Evolutionary conservation across 2,888 invertebrate species (phyloP).

Genomic region (Drosophila falleni): DNA sequence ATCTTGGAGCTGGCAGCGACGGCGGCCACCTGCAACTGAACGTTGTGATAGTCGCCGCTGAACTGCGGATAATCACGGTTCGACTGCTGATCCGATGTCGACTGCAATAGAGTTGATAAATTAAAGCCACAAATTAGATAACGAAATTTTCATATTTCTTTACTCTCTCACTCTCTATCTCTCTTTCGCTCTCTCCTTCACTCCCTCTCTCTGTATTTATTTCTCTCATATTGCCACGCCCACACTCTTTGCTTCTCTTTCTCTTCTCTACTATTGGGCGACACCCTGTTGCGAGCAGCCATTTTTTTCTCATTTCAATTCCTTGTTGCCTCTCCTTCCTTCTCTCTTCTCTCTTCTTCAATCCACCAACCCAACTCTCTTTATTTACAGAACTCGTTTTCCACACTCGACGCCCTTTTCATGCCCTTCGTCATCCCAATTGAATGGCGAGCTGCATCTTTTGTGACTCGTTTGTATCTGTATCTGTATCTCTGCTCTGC

Average conservation of each 20-base stretch:
- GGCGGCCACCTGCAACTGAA: constrained; percentile 59
- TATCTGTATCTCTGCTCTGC: constrained; percentile 16
- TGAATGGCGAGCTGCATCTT: constrained; percentile 50
- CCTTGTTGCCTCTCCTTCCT: constrained; percentile 28
- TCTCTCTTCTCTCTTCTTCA: background rate
- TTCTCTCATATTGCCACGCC: constrained; percentile 18
- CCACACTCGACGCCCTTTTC: constrained; percentile 41
- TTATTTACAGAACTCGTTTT: constrained; percentile 45
- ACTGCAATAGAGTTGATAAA: constrained; percentile 57
- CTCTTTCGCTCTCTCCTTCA: background rate
- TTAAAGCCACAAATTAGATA: constrained; percentile 14
- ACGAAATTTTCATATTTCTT: background rate
- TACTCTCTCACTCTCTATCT: background rate
- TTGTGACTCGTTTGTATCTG: constrained; percentile 28
- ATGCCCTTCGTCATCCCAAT: constrained; percentile 21
- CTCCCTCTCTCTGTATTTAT: constrained; percentile 7
- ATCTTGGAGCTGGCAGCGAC: constrained; percentile 77
- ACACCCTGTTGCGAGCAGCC: constrained; percentile 59
- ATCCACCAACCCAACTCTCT: background rate
- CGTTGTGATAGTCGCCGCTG: constrained; percentile 66
- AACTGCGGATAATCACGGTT: constrained; percentile 69
- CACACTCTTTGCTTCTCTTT: constrained; percentile 17
- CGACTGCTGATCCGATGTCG: constrained; percentile 80
- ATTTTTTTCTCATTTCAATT: constrained; percentile 55
- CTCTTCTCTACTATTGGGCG: constrained; percentile 57